These are phyloP conservation scores for Listronotus bonariensis DNA, from an alignment of 1,140 invertebrate genomes.

Conservation along the genomic window DNA sequence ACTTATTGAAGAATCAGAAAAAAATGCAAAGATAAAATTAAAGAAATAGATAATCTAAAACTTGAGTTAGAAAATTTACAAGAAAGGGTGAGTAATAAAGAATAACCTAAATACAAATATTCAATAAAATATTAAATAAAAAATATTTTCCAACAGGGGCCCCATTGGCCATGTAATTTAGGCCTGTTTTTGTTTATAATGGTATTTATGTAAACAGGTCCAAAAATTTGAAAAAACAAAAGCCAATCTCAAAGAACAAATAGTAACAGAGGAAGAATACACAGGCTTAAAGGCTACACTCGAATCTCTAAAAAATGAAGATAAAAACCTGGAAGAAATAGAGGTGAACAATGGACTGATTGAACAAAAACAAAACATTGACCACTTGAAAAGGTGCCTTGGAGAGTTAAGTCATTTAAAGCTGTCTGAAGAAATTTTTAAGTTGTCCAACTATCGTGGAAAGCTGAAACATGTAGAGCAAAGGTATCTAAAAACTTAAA, in stretches of 20 bases:
- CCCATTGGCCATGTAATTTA: no score
- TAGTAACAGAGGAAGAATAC: constrained; percentile 18
- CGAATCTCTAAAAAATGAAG: constrained; percentile 5
- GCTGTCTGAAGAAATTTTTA: no score
- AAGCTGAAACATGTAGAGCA: no score
- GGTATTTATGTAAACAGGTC: no score
- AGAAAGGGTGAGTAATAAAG: neutral
- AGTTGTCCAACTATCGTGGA: no score
- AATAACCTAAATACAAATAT: no score
- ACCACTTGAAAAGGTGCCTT: no score
- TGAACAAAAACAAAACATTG: constrained; percentile 8
- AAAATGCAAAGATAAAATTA: constrained; percentile 20
- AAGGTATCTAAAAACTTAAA: no score
- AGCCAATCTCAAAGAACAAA: constrained; percentile 1
- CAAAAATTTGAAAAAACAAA: constrained; percentile 14
- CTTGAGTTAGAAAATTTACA: neutral
- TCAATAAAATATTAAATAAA: no score
- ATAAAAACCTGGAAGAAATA: constrained; percentile 17
- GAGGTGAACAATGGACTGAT: constrained; percentile 5
- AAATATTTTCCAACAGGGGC: no score
- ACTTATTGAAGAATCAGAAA: constrained; percentile 13
- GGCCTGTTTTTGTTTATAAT: no score
- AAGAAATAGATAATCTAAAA: constrained; percentile 9
- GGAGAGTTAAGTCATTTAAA: no score
- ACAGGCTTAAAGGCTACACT: constrained; percentile 1